Evolutionary conservation across 1,140 invertebrate genomes (phyloP).

Genomic region (Apolygus lucorum): DNA sequence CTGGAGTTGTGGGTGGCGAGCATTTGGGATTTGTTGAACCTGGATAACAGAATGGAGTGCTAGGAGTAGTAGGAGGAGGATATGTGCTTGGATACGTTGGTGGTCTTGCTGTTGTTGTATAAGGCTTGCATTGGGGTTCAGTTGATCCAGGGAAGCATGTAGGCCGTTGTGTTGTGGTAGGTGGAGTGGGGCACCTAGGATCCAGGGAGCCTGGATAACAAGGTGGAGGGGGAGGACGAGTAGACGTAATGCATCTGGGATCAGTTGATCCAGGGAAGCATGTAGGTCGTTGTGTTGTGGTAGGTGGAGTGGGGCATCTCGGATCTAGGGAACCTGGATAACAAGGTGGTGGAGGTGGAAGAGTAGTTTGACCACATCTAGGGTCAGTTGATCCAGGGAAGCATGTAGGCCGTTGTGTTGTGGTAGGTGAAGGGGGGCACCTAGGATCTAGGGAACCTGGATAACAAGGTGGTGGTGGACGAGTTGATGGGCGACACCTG

Average conservation of each 20-base stretch:
- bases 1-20: slow-evolving; percentile 28
- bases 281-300: slow-evolving; percentile 30
- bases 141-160: slow-evolving; percentile 40
- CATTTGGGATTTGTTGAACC: slow-evolving; percentile 41
- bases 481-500: slow-evolving; percentile 32
- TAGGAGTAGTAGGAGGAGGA: slow-evolving; percentile 32
- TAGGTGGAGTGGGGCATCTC: slow-evolving; percentile 38
- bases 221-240: slow-evolving; percentile 33
- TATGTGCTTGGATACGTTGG: slow-evolving; percentile 38
- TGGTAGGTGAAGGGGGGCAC: slow-evolving; percentile 32
- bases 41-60: slow-evolving; percentile 34
- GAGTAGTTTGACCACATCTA: slow-evolving; percentile 33
- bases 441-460: slow-evolving; percentile 40
- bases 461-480: slow-evolving; percentile 37
- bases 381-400: slow-evolving; percentile 40
- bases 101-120: too few relatives aligned
- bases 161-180: slow-evolving; percentile 21
- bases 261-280: slow-evolving; percentile 36
- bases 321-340: slow-evolving; percentile 37
- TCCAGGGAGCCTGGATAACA: slow-evolving; percentile 37
- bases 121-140: too few relatives aligned
- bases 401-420: slow-evolving; percentile 38
- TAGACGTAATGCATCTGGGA: slow-evolving; percentile 30
- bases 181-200: slow-evolving; percentile 33
- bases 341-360: slow-evolving; percentile 32